Base-by-base conservation (phyloP, 2,113 vertebrate genomes). In the Illadopsis cleaveri region DNA sequence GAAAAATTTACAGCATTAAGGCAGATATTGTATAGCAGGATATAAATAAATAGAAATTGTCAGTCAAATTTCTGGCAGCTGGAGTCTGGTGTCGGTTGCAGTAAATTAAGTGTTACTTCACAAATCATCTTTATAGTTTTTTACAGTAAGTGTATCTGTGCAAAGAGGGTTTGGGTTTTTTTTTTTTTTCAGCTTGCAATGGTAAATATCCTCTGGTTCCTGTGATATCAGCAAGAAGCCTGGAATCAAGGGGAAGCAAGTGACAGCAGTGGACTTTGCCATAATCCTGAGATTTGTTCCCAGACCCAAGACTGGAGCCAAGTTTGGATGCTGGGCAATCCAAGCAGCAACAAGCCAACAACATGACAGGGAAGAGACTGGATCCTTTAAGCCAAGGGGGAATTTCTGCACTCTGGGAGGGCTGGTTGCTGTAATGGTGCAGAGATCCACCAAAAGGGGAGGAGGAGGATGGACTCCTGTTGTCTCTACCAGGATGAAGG, bases 41-140 rank as follows among this genome's bases (percentile, higher is more conserved):
- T 97, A 98, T 97, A 98, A 98, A 98, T 96, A 98, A 97, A 97
- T 86, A 97, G 93, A 96, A 97, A 96, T 96, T 98, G 97, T 98
- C 98, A 97, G 90, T 98, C 97, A 98, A 94, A 97, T 89, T 97
- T 84, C 81, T 96, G 95, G 97, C 97, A 97, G 94, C 85, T 94
- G 66, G 82, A 96, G 86, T 94, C 75, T 73, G 57, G 93, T 91
- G 70, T 96, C 86, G 77, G 90, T 94, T 89, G 96, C 89, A 94
- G 90, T 98, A 96, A 97, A 97, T 97, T 97, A 97, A 93, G 77
- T 64, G 82, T 94, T 92, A 92, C 94, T 96, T 95, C 70, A 92
- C 97, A 97, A 98, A 98, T 98, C 95, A 96, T 76, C 38, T 97
- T 98, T 97, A 97, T 44, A 27, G 87, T 90, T 94, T 86, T 79